These are phyloP conservation scores for Danio rerio DNA, from an alignment of 2,113 vertebrate species.

Conservation along the genomic window GRCz12tu NC_133184.1:32504001-32504500, in stretches of 20 bases:
- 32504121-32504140: slow-evolving; percentile 22
- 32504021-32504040: slow-evolving; percentile 1
- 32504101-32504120: slow-evolving; percentile 37
- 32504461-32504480: background rate
- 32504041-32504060: slow-evolving; percentile 4
- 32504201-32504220: slow-evolving; percentile 28
- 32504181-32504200: slow-evolving; percentile 28
- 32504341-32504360: slow-evolving; percentile 77
- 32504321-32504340: slow-evolving; percentile 77
- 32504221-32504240: slow-evolving; percentile 37
- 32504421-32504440: slow-evolving; percentile 35
- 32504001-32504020: background rate
- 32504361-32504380: slow-evolving; percentile 74
- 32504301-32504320: slow-evolving; percentile 76
- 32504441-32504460: slow-evolving; percentile 3
- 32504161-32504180: slow-evolving; percentile 16
- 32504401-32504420: slow-evolving; percentile 65
- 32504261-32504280: slow-evolving; percentile 69
- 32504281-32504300: slow-evolving; percentile 74
- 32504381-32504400: slow-evolving; percentile 57
- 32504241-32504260: slow-evolving; percentile 68
- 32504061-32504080: slow-evolving; percentile 6
- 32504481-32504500: background rate
- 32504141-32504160: slow-evolving; percentile 36
- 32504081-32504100: slow-evolving; percentile 15